Base-by-base conservation (phyloP, 2,888 invertebrate genomes). In the Tholera decimalis region DNA sequence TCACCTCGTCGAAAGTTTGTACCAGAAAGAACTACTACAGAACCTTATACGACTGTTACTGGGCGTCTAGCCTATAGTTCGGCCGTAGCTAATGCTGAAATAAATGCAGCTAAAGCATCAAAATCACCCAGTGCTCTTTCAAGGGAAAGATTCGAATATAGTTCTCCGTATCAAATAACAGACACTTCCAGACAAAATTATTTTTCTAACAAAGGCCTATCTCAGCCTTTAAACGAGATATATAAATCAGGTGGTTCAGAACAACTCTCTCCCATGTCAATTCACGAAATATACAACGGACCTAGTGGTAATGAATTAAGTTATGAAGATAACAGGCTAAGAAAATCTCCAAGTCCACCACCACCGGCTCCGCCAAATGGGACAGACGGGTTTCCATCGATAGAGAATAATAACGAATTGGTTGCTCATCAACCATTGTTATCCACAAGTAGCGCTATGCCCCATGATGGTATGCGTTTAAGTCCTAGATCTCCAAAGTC, bases 291-390 rank as follows among this genome's bases (percentile, higher is more conserved):
- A 39, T 96, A 97, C 85, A 97, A 97, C 43, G 96, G 97, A 64
- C 90, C 96, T 57, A 77, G 85, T 77, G 91, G 94, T 61, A 93
- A 91, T 24, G 96, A 96, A 73, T 88, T 96, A 54, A 92, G 89
- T 76, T 96, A 95, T 79, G 93, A 95, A 28, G 96, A 96, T 79
- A 93, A 89, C 76, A 93, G 96, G 82, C 76, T 91, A 77, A 85
- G 89, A 70, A 93, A 93, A 64, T 97, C 97, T 28, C 97, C 97
- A 0, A 97, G 97, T 88, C 98, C 98, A 2, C 98, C 98, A 2
- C 98, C 98, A 4, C 98, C 98, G 28, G 98, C 98, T 0, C 98
- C 98, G 0, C 96, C 96, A 64, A 97, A 97, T 88, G 96, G 96
- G 30, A 91, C 92, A 51, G 91, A 95, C 80, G 83, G 93, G 71